A percentile compares a stretch with the other conserved stretches of the same genome.
Conservation (phyloP, 92 coral and sea anemone genomes). For the Hydrozoanthus gracilis region DNA sequence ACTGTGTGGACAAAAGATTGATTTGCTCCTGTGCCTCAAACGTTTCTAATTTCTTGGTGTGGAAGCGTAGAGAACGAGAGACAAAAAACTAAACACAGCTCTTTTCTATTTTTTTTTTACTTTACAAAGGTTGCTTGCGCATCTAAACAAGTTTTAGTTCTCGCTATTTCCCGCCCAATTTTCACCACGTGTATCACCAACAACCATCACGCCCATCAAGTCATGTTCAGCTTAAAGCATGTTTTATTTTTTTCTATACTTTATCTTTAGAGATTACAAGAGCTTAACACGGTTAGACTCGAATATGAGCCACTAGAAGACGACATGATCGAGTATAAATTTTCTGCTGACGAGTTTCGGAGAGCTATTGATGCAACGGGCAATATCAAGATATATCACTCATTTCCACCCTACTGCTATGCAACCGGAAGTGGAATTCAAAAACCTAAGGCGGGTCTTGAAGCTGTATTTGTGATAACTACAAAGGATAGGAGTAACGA, state of each 20-base stretch:
- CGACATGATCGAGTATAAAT: conserved; percentile 83
- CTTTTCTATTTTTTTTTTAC: too few species aligned
- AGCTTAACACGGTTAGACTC: conserved; percentile 73
- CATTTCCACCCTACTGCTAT: conserved; percentile 89
- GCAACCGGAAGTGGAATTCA: conserved; percentile 93
- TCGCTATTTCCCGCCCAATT: too few species aligned
- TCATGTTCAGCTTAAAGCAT: neutral
- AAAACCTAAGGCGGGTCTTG: conserved; percentile 90
- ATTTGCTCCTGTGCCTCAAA: too few species aligned
- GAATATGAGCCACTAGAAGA: conserved; percentile 92
- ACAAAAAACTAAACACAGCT: too few species aligned
- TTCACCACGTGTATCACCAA: too few species aligned
- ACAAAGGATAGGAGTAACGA: conserved; percentile 93
- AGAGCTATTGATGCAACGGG: conserved; percentile 83
- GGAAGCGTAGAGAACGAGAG: too few species aligned
- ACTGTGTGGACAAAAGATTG: too few species aligned
- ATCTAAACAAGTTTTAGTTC: too few species aligned
- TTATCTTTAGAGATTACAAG: conserved; percentile 67
- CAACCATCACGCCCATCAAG: neutral
- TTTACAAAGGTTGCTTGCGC: too few species aligned
- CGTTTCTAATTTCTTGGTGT: too few species aligned
- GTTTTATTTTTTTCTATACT: neutral
- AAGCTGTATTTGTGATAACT: conserved; percentile 93
- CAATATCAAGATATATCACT: conserved; percentile 77
- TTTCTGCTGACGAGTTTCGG: conserved; percentile 89